phyloP scores from a whole-genome alignment of 2,888 invertebrate genomes.

The Chrysomela aeneicollis region DNA sequence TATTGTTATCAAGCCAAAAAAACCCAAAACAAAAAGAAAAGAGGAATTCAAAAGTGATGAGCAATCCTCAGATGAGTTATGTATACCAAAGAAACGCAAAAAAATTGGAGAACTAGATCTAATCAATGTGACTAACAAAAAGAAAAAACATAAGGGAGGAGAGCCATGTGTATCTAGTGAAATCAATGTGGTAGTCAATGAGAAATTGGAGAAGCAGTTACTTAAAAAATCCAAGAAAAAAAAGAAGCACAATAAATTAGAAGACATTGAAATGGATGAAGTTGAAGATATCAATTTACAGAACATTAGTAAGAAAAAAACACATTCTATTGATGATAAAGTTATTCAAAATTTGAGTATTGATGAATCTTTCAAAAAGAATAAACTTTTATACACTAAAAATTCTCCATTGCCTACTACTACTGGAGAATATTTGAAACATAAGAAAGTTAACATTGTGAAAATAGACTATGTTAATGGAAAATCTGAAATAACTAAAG shows the following conservation, averaged over 20 bases:
- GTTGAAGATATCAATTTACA: neutral
- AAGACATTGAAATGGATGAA: neutral
- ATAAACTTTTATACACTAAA: slow-evolving; percentile 20
- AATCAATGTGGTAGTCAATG: too few relatives aligned
- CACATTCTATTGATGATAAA: neutral
- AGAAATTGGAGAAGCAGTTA: neutral
- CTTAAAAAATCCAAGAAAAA: neutral
- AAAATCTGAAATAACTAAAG: neutral
- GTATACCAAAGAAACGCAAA: slow-evolving; percentile 5
- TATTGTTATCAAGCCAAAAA: neutral
- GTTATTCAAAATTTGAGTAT: slow-evolving; percentile 1
- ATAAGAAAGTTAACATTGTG: slow-evolving; percentile 36
- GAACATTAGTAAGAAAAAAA: neutral
- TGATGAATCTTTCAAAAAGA: slow-evolving; percentile 6
- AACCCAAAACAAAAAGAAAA: slow-evolving; percentile 22
- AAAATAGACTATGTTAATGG: slow-evolving; percentile 32
- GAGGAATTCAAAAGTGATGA: neutral
- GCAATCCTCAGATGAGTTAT: neutral
- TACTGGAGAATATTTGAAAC: slow-evolving; percentile 34
- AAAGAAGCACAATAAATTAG: neutral
- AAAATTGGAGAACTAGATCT: neutral
- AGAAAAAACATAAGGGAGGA: neutral
- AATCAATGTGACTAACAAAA: neutral
- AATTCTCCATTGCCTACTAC: slow-evolving; percentile 20
- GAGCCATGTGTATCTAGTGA: neutral